A percentile compares a stretch with the other conserved stretches of the same genome.
Evolutionary conservation across 2,888 invertebrate species (phyloP).

Genomic region (Catonia carolina): DNA sequence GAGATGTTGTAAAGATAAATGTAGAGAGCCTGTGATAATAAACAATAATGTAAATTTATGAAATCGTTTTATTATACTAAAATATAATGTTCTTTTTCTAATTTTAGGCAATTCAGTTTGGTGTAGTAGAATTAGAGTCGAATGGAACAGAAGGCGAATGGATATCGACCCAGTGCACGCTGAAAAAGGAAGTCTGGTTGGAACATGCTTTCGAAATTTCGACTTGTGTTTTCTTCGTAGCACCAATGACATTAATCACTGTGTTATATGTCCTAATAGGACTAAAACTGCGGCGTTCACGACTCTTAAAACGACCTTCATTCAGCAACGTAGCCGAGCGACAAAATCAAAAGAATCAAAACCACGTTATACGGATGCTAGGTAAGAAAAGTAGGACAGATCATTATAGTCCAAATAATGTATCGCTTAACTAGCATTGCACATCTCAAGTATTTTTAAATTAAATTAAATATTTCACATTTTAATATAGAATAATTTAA

Average conservation of each 20-base stretch:
- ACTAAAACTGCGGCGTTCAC: constrained; percentile 47
- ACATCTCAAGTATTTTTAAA: too few species aligned
- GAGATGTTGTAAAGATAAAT: too few species aligned
- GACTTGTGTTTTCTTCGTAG: constrained; percentile 55
- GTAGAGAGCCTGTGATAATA: too few species aligned
- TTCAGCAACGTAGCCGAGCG: constrained; percentile 25
- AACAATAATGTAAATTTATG: too few species aligned
- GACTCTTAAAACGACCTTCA: constrained; percentile 33
- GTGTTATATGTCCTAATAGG: constrained; percentile 51
- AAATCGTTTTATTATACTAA: too few species aligned
- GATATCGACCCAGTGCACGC: constrained; percentile 50
- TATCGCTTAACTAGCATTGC: too few species aligned
- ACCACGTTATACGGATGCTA: constrained; percentile 70
- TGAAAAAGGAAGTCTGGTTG: constrained; percentile 50
- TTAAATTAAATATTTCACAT: too few species aligned
- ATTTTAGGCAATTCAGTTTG: constrained; percentile 40
- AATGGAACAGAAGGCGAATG: constrained; percentile 43
- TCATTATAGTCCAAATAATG: too few species aligned
- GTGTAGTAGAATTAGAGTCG: constrained; percentile 52
- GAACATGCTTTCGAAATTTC: constrained; percentile 52
- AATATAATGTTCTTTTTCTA: background rate
- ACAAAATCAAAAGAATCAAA: constrained; percentile 41
- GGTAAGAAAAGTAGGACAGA: constrained; percentile 56
- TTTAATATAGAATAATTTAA: too few species aligned
- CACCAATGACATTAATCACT: constrained; percentile 55